Conservation (phyloP, 2,797 vertebrate species). For the Xerus rutilus region DNA sequence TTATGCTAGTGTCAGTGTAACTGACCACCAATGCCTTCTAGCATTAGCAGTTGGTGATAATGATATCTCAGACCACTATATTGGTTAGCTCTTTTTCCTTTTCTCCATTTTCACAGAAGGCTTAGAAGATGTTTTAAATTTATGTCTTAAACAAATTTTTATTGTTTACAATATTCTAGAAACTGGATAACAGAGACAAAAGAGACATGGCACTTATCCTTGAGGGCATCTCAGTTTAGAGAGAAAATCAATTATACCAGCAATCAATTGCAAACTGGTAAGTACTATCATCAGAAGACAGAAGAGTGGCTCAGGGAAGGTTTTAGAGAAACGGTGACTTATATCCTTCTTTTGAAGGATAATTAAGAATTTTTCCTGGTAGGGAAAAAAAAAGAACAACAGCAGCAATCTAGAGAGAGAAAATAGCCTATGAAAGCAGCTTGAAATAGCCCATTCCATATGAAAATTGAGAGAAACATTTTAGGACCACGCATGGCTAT, state of each 20-base stretch:
- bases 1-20: neutral
- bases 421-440: neutral
- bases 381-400: neutral
- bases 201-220: neutral
- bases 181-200: neutral
- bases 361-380: neutral
- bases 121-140: neutral
- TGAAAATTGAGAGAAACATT: neutral
- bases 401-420: neutral
- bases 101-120: neutral
- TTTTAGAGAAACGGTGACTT: neutral
- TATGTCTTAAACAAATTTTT: neutral
- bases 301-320: neutral
- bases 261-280: neutral
- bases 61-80: neutral
- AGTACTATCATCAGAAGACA: neutral
- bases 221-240: neutral
- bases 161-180: neutral
- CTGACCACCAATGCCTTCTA: neutral
- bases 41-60: neutral
- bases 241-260: neutral
- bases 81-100: neutral
- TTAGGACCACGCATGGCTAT: fast-evolving
- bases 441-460: neutral
- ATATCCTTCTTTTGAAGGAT: neutral